Conservation (phyloP, 2,797 vertebrate genomes). For the Loriculus beryllinus region DNA sequence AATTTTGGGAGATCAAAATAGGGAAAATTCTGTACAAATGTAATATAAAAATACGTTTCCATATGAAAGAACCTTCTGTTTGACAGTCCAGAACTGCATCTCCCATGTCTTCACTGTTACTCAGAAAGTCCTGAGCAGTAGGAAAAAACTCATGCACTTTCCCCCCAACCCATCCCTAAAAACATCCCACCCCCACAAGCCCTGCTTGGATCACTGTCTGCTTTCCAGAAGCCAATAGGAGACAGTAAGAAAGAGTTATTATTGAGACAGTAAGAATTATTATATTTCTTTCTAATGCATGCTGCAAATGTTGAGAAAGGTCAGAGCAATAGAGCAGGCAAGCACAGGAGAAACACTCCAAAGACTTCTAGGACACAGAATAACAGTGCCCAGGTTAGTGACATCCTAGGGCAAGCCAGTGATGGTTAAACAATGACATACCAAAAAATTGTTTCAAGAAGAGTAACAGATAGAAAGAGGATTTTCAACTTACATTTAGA, state of each 20-base stretch:
- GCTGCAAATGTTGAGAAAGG: neutral
- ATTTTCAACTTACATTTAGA: neutral
- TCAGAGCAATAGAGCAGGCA: neutral
- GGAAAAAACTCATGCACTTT: neutral
- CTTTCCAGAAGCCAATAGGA: neutral
- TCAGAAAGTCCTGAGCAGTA: neutral
- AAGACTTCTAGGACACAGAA: neutral
- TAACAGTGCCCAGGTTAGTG: neutral
- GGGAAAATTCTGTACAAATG: conserved; percentile 53
- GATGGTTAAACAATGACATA: neutral
- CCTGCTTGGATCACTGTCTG: neutral
- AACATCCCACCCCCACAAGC: neutral
- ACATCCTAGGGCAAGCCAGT: neutral
- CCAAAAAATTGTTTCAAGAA: neutral
- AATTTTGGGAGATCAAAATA: conserved; percentile 46
- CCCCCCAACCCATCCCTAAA: neutral
- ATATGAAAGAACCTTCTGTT: conserved; percentile 52
- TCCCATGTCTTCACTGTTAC: neutral
- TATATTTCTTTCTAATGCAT: neutral
- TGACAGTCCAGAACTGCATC: conserved; percentile 13
- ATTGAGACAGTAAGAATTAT: neutral
- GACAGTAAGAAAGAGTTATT: neutral
- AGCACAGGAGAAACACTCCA: neutral
- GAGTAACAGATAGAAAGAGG: neutral
- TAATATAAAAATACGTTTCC: conserved; percentile 60